Percentiles rank a stretch among this genome's conserved stretches.
These are phyloP conservation scores for Onychomys arenicola DNA, from an alignment of 2,797 vertebrate species.

Conservation along the genomic window DNA sequence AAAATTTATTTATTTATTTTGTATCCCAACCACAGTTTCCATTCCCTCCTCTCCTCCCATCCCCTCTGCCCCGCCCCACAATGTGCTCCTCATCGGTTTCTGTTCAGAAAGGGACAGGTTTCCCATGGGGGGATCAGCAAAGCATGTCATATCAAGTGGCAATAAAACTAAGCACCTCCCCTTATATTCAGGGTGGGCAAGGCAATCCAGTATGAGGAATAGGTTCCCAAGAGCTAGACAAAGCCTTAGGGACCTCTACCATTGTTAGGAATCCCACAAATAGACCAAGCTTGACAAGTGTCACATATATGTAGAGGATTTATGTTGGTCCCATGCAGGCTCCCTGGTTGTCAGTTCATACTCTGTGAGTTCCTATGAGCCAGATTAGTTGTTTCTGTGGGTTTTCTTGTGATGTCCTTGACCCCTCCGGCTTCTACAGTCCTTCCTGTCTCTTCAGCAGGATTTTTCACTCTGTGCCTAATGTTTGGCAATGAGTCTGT, in stretches of 20 bases:
- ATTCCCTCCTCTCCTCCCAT: neutral
- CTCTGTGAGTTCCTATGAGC: neutral
- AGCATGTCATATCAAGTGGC: neutral
- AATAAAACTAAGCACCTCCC: neutral
- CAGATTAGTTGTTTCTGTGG: neutral
- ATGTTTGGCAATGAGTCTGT: neutral
- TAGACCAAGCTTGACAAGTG: neutral
- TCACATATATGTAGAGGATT: neutral
- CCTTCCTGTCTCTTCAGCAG: neutral
- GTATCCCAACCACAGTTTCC: neutral
- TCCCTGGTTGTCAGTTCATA: neutral
- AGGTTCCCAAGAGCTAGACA: neutral
- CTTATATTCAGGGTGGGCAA: neutral
- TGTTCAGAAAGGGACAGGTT: neutral
- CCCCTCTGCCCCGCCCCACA: rapidly evolving
- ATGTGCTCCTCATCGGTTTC: neutral
- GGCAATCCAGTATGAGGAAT: neutral
- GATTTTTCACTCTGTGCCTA: neutral
- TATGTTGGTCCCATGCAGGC: neutral
- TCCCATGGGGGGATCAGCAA: neutral
- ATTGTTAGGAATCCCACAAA: neutral
- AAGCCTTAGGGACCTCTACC: neutral
- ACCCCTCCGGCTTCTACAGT: neutral
- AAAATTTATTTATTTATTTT: neutral
- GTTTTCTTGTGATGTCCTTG: neutral